A percentile compares a stretch with the other conserved stretches of the same genome.
Conservation (phyloP, 35 echinoderm and acorn worm genomes). For the Apostichopus californicus region DNA sequence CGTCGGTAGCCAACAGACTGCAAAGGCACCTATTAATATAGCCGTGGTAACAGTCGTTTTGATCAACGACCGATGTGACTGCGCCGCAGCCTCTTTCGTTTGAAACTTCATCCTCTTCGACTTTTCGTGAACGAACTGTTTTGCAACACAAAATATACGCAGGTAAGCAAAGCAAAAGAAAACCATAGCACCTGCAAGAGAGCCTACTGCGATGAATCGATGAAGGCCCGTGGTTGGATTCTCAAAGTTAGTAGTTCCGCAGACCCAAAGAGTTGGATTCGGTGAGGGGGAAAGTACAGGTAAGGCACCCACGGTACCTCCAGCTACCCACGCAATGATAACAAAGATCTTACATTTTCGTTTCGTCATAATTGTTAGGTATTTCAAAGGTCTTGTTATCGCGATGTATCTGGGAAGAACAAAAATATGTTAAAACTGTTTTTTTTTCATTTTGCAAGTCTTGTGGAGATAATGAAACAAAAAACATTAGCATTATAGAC, state of each 20-base stretch:
- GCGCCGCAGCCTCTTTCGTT: too few relatives aligned
- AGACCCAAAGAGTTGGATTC: slow-evolving; percentile 33
- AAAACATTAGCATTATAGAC: too few relatives aligned
- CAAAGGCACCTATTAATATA: slow-evolving; percentile 31
- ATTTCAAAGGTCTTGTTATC: slow-evolving; percentile 48
- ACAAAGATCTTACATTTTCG: not conserved
- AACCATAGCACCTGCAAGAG: not conserved
- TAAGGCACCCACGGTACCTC: not conserved
- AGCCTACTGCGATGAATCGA: not conserved
- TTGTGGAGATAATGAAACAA: too few relatives aligned
- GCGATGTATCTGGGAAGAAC: slow-evolving; percentile 39
- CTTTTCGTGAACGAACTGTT: not conserved
- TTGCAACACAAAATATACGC: slow-evolving; percentile 24
- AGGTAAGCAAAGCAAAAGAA: slow-evolving; percentile 27
- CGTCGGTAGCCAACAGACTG: slow-evolving; percentile 34
- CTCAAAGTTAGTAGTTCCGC: slow-evolving; percentile 36
- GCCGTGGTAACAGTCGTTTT: slow-evolving; percentile 27
- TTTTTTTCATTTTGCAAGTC: too few relatives aligned
- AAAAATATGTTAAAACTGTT: too few relatives aligned
- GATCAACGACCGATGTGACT: not conserved
- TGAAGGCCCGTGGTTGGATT: not conserved
- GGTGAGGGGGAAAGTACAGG: not conserved
- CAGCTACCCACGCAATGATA: slow-evolving; percentile 12
- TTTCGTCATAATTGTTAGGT: slow-evolving; percentile 15
- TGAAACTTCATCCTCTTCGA: slow-evolving; percentile 5